Base-by-base conservation (phyloP, 2,888 invertebrate species). In the Drosophila paranaensis region DNA sequence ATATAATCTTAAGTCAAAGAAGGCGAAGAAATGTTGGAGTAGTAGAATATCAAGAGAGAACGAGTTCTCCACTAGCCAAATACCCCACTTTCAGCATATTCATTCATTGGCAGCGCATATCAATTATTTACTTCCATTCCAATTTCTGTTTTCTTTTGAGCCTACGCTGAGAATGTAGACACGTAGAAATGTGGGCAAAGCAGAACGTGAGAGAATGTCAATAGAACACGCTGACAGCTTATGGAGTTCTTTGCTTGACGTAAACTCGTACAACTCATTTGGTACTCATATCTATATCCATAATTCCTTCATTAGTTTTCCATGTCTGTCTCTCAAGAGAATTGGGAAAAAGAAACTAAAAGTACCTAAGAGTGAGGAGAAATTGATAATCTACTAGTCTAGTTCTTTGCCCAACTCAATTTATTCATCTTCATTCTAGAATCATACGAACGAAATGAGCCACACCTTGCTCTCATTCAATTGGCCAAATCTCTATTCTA, bases 161-260 rank as follows among this genome's bases (percentile, higher is more conserved):
- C 50, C 27, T 30, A 30, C 1, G 3, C 5, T 3, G n/a, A n/a
- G 11, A 48, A 6, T 48, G n/a, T n/a, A 16, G 48, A 48, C 30
- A 48, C 11, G 48, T n/a, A 16, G 6, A 33, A 48, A 20, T 50
- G 13, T 33, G 20, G 51, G 20, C 30, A 51, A 20, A 13, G 33
- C 33, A 14, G 51, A 51, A 51, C 35, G 35, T 35, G 51, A 20
- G 51, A 35, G 51, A 51, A 51, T 51, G 35, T 14, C 35, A 35
- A 14, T 8, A 0, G 8, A 20, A 5, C 13, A 16, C 35, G 3
- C 20, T 16, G 33, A 3, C 3, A 13, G 50, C 33, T 33, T n/a
- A 48, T 16, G 46, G 5, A 30, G 27, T 6, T 48, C 46, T n/a
- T 10, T n/a, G 48, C 10, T 10, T 14, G 14, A 4, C 27, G 9